These are phyloP conservation scores for Xiphydria camelus DNA, from an alignment of 2,888 invertebrate genomes.

Conservation along the genomic window DNA sequence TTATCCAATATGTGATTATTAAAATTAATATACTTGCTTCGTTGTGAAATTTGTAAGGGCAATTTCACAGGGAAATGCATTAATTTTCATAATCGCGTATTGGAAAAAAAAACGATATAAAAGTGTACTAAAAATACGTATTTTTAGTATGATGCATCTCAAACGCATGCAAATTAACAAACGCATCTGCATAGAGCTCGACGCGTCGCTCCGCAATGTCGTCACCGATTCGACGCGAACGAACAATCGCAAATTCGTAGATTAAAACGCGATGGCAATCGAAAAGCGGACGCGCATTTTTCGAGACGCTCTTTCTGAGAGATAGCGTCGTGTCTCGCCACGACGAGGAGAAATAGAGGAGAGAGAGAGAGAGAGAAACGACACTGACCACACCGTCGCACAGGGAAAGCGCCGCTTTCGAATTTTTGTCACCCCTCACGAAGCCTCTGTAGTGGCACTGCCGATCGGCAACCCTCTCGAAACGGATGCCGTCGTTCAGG, in stretches of 20 bases:
- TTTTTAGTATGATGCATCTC: no score
- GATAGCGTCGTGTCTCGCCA: no score
- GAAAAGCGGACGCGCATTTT: constrained; percentile 5
- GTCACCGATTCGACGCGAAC: constrained; percentile 18
- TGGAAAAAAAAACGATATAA: no score
- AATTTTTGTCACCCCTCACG: constrained; percentile 54
- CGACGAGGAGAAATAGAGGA: neutral
- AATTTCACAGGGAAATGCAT: no score
- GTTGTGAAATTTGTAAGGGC: no score
- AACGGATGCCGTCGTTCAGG: constrained; percentile 34
- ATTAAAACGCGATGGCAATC: constrained; percentile 20
- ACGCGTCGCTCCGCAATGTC: constrained; percentile 21
- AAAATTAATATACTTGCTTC: no score
- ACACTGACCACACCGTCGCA: constrained; percentile 58
- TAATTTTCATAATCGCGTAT: no score
- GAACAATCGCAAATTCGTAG: no score
- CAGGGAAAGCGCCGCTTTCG: constrained; percentile 61
- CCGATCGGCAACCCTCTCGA: constrained; percentile 35
- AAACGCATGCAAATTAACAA: constrained; percentile 36
- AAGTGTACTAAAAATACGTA: no score
- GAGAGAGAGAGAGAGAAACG: neutral
- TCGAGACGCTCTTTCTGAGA: no score
- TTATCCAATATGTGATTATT: no score
- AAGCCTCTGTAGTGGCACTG: constrained; percentile 62
- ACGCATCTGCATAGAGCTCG: constrained; percentile 37